Conservation (phyloP, 1,140 invertebrate species). For the Asbolus verrucosus region DNA sequence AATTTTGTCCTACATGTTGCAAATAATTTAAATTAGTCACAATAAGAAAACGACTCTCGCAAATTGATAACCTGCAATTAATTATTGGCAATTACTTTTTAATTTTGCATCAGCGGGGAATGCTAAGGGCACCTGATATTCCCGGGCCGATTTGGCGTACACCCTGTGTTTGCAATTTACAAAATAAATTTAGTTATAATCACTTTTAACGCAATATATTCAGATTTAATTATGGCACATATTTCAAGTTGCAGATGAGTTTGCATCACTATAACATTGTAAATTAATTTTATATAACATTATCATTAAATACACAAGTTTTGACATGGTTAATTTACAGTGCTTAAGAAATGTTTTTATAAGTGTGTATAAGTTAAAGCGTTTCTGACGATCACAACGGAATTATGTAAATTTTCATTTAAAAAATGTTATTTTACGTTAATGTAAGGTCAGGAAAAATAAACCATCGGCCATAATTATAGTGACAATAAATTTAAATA, state of each 20-base stretch:
- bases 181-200: conserved; percentile 27
- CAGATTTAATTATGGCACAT: conserved; percentile 35
- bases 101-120: conserved; percentile 11
- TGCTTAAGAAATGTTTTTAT: conserved; percentile 37
- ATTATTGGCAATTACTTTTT: too few relatives aligned
- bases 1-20: conserved; percentile 9
- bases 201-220: conserved; percentile 10
- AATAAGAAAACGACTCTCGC: too few relatives aligned
- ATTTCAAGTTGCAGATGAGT: conserved; percentile 39
- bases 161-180: conserved; percentile 32
- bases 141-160: background rate
- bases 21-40: conserved; percentile 13
- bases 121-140: background rate
- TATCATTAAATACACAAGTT: conserved; percentile 46
- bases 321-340: conserved; percentile 36
- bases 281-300: conserved; percentile 42
- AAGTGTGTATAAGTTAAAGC: conserved; percentile 14
- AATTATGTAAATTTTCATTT: conserved; percentile 31
- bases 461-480: conserved; percentile 16
- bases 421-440: too few relatives aligned
- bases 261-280: conserved; percentile 45
- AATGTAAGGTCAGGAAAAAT: conserved; percentile 21
- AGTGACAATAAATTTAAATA: conserved; percentile 9
- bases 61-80: too few relatives aligned
- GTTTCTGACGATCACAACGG: conserved; percentile 35